Conservation (phyloP, 2,797 vertebrate species). For the Varecia variegata region DNA sequence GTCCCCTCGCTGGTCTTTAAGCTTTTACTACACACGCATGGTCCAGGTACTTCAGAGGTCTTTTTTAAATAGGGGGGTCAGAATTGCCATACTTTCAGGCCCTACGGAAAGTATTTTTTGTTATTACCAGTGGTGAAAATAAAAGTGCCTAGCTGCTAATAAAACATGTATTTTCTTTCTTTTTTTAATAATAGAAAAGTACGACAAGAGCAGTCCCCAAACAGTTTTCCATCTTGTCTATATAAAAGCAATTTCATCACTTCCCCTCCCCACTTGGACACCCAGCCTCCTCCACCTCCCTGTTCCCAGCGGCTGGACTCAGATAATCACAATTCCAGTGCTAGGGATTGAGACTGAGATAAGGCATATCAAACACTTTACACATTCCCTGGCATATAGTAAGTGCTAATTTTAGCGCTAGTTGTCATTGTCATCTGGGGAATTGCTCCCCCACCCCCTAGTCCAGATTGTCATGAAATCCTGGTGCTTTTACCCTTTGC, state of each 20-base stretch:
- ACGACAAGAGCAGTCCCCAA: background rate
- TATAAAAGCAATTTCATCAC: background rate
- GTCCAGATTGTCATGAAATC: background rate
- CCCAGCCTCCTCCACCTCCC: background rate
- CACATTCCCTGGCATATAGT: background rate
- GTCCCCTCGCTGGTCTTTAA: background rate
- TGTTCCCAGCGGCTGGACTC: background rate
- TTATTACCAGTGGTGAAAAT: background rate
- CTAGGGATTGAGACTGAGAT: background rate
- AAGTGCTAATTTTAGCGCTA: background rate
- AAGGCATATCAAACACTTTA: background rate
- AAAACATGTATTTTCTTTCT: background rate
- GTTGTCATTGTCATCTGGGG: background rate
- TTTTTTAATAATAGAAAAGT: constrained; percentile 32
- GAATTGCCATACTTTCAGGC: background rate
- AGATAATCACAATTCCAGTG: background rate
- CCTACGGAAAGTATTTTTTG: background rate
- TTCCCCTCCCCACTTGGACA: background rate
- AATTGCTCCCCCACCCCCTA: too few relatives aligned
- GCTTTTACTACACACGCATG: rapidly evolving
- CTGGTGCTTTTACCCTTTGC: background rate
- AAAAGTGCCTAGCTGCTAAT: background rate
- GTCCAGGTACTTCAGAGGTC: background rate
- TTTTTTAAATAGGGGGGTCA: background rate
- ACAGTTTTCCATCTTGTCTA: background rate